Percentiles rank a stretch among this genome's conserved stretches.
phyloP scores from a whole-genome alignment of 2,888 invertebrate genomes.

The Acanthoscelides obtectus region DNA sequence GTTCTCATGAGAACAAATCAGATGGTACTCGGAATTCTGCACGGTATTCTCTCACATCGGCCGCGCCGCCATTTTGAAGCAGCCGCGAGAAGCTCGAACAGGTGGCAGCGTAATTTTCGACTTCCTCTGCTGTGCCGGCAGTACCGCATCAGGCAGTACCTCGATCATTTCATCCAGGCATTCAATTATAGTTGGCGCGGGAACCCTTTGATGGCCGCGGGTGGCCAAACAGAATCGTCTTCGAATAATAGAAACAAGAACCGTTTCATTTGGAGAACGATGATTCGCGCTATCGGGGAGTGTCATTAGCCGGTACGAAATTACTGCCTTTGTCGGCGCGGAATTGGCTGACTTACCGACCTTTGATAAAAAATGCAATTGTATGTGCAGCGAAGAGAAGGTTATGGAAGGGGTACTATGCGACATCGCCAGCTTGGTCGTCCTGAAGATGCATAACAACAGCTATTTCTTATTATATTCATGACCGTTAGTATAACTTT shows the following conservation, averaged over 20 bases:
- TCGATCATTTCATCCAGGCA: background rate
- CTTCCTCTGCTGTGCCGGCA: too few relatives aligned
- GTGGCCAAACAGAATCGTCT: background rate
- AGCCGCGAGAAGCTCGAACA: background rate
- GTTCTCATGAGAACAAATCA: too few relatives aligned
- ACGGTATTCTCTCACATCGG: background rate
- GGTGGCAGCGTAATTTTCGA: background rate
- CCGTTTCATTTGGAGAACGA: background rate
- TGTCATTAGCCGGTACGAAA: background rate
- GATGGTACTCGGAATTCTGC: too few relatives aligned
- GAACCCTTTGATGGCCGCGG: background rate
- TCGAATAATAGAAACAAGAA: background rate
- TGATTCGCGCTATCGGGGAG: background rate
- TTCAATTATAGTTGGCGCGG: background rate
- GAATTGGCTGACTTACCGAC: background rate
- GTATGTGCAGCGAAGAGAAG: background rate
- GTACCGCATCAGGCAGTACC: too few relatives aligned
- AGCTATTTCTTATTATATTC: too few relatives aligned
- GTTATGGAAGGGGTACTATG: too few relatives aligned
- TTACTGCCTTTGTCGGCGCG: background rate
- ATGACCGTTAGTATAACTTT: too few relatives aligned
- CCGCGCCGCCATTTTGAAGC: background rate
- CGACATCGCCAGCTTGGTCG: too few relatives aligned
- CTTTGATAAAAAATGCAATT: background rate
- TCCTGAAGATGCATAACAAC: too few relatives aligned